Evolutionary conservation across 2,797 vertebrate species (phyloP).

Genomic region (Buphagus erythrorhynchus): DNA sequence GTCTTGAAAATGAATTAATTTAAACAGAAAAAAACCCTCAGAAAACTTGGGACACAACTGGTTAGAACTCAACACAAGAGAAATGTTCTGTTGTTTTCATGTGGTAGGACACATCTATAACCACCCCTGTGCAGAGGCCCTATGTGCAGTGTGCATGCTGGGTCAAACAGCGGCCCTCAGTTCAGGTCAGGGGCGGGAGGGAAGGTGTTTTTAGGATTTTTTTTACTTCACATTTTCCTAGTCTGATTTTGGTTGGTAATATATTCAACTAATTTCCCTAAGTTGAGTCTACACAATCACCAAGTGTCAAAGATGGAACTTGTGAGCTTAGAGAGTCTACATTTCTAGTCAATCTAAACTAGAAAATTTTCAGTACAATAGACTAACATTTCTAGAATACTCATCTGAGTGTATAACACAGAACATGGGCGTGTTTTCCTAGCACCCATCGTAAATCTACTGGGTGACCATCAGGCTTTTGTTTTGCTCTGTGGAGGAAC

Average conservation of each 20-base stretch:
- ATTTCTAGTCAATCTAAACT: neutral
- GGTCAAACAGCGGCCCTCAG: neutral
- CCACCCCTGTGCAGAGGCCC: accelerated
- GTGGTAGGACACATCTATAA: accelerated
- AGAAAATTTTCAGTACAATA: neutral
- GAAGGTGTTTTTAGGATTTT: neutral
- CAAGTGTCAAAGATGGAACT: neutral
- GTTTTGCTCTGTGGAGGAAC: accelerated
- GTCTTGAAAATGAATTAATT: neutral
- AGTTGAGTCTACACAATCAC: neutral
- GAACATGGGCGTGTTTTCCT: neutral
- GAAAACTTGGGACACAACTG: neutral
- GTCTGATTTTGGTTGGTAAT: neutral
- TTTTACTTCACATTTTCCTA: neutral
- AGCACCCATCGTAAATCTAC: neutral
- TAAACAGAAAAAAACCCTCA: neutral
- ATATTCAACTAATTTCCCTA: neutral
- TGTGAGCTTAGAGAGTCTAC: accelerated
- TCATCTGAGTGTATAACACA: neutral
- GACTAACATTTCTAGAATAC: neutral
- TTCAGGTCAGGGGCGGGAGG: neutral
- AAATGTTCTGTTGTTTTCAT: neutral
- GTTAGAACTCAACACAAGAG: neutral
- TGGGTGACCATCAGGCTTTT: neutral
- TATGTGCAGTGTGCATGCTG: neutral